phyloP scores from a whole-genome alignment of 2,797 vertebrate species.

The Microtus obscurus region DNA sequence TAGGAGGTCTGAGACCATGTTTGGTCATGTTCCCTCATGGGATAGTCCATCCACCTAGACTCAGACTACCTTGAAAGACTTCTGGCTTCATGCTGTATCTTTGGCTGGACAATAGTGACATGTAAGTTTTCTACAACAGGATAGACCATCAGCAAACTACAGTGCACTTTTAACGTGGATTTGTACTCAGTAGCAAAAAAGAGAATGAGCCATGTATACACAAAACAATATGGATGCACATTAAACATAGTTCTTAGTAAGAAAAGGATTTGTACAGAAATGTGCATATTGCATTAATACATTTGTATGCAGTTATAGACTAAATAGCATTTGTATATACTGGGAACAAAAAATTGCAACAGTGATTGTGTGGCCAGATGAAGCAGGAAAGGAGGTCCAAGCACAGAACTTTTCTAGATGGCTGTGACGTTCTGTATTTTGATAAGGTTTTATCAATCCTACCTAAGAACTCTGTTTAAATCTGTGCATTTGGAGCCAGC shows the following conservation, averaged over 20 bases:
- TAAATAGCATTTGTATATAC: background rate
- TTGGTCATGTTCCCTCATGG: background rate
- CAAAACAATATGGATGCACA: background rate
- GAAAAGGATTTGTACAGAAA: background rate
- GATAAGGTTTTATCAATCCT: background rate
- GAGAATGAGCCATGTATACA: background rate
- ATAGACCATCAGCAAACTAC: background rate
- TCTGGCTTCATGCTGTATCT: background rate
- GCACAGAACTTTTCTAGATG: background rate
- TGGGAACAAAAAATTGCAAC: background rate
- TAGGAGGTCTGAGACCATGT: background rate
- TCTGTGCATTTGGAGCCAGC: too few relatives aligned
- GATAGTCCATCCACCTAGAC: background rate
- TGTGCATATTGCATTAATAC: background rate
- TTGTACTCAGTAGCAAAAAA: slow-evolving; percentile 8
- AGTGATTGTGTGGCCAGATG: background rate
- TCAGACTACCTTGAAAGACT: background rate
- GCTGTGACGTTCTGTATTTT: background rate
- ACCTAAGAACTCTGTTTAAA: background rate
- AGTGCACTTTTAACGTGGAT: background rate
- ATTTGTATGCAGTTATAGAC: background rate
- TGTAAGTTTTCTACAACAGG: background rate
- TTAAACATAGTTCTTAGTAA: background rate
- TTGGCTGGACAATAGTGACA: background rate
- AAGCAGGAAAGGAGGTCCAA: background rate